Base-by-base conservation (phyloP, 2,888 invertebrate species). In the Brenthis ino region DNA sequence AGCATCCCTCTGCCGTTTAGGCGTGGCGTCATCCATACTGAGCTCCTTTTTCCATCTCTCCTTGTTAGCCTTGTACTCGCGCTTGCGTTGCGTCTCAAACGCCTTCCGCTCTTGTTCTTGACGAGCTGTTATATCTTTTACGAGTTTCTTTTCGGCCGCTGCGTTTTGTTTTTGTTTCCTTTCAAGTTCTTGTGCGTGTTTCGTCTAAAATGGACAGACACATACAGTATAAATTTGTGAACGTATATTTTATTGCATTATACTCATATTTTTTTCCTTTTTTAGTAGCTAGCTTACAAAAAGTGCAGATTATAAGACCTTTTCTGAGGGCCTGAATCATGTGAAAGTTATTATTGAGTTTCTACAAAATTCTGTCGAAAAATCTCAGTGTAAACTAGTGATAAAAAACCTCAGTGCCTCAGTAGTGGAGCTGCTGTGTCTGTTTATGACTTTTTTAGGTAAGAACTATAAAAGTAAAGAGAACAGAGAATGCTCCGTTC, bases 1-100 rank as follows among this genome's bases (percentile, higher is more conserved):
- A 74, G 97, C 97, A 85, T 98, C 98, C 76, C 97, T 94, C 89
- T 98, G 97, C 80, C 98, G 94, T 91, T 98, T 98, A 66, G 98
- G 97, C 80, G 98, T 98, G 67, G 97, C 96, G 87, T 98, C 98
- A 85, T 98, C 98, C 94, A 97, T 96, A 58, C 97, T 97, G 75
- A 98, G 94, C 84, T 98, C 98, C 79, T 96, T 95, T 95, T 99
- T 99, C 96, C 98, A 98, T 78, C 98, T 93, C 85, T 99, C 99
- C 92, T 99, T 99, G 87, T 97, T 98, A 64, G 96, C 96, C 93
- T 97, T 97, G 93, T 99, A 99, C 91, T 99, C 99, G 88, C 97
- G 97, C 93, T 99, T 98, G 92, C 98, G 98, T 85, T 97, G 97
- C 77, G 96, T 94, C 85, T 97, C 97, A 86, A 98, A 98, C 73